Conservation (phyloP, 2,113 vertebrate species). For the Antennarius striatus region DNA sequence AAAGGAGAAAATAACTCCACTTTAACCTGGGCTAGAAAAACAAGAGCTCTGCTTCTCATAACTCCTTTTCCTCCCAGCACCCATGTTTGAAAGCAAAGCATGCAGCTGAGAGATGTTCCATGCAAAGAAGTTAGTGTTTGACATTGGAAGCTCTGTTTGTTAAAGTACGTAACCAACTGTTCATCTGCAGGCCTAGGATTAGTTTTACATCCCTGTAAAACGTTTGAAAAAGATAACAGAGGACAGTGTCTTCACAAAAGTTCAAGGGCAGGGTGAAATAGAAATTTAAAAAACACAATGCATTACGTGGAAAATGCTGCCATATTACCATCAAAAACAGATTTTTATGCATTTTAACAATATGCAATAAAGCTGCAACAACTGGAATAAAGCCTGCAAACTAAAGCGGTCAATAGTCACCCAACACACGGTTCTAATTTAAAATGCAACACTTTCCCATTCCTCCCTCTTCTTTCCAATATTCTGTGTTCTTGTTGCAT, state of each 20-base stretch:
- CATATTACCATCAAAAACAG: no score
- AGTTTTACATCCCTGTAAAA: conserved; percentile 39
- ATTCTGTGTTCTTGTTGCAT: no score
- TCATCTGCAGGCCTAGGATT: conserved; percentile 19
- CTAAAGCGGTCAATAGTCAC: no score
- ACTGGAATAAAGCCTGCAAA: no score
- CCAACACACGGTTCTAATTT: no score
- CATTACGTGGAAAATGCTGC: no score
- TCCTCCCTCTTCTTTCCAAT: no score
- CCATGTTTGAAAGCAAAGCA: conserved; percentile 29
- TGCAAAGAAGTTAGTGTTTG: conserved; percentile 37
- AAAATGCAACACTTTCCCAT: no score
- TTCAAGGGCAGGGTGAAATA: background rate
- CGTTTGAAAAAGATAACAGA: conserved; percentile 12
- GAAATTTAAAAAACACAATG: background rate
- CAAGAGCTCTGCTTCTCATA: conserved; percentile 41
- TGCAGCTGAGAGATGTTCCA: conserved; percentile 4
- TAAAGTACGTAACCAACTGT: conserved; percentile 6
- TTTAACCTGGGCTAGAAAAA: conserved; percentile 17
- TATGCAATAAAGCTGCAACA: no score
- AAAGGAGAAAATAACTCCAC: conserved; percentile 27
- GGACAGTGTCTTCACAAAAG: conserved; percentile 1
- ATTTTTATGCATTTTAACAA: no score
- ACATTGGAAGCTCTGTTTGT: conserved; percentile 35
- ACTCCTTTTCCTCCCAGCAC: conserved; percentile 28